phyloP scores from a whole-genome alignment of 2,113 vertebrate species.

The Burhinus oedicnemus region DNA sequence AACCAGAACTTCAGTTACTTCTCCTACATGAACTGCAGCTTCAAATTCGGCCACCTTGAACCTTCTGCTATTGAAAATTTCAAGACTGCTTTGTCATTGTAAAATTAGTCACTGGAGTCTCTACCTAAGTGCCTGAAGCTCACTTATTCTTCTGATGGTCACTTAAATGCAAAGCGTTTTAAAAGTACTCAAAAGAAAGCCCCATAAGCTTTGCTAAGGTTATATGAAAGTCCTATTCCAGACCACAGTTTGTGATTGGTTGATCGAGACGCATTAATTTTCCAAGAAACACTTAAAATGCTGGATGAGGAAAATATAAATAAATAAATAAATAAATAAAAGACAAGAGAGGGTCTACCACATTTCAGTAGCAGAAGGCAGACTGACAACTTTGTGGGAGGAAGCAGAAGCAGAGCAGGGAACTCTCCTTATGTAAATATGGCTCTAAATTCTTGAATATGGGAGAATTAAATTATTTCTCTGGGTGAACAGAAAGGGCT shows the following conservation, averaged over 20 bases:
- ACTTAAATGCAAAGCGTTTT: neutral
- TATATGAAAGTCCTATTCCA: neutral
- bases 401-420: neutral
- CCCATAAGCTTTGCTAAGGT: neutral
- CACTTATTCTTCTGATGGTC: neutral
- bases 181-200: neutral
- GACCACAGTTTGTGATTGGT: neutral
- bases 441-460: neutral
- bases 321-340: neutral
- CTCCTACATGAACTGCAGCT: neutral
- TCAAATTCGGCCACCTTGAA: neutral
- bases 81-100: neutral
- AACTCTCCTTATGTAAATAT: neutral
- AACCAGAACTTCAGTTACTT: neutral
- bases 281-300: neutral
- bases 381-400: neutral
- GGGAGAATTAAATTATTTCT: neutral
- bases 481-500: neutral
- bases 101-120: neutral
- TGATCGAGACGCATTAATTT: neutral
- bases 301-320: neutral
- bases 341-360: neutral
- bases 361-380: neutral
- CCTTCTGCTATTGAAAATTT: neutral
- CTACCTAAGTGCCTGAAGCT: neutral